These are phyloP conservation scores for Daktulosphaira vitifoliae DNA, from an alignment of 1,140 invertebrate genomes.

Conservation along the genomic window DNA sequence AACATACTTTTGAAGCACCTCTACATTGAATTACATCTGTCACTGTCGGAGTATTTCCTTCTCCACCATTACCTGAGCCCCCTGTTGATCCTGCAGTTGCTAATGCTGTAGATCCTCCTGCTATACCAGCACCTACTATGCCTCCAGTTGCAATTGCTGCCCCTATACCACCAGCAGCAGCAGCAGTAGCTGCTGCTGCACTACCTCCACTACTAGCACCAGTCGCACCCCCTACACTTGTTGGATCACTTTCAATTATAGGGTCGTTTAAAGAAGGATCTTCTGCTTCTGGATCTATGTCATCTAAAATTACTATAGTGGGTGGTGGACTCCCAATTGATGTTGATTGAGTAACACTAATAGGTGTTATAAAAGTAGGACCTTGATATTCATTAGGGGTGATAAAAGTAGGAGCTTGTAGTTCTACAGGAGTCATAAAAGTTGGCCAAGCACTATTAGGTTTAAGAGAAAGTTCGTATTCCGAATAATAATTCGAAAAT, in stretches of 20 bases:
- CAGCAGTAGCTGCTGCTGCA: constrained; percentile 14
- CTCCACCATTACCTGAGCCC: neutral
- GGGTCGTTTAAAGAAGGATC: constrained; percentile 23
- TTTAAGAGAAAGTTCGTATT: neutral
- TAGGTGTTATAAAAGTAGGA: neutral
- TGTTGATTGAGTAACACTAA: constrained; percentile 17
- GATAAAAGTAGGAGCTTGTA: constrained; percentile 1
- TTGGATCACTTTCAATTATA: constrained; percentile 32
- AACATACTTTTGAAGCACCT: constrained; percentile 5
- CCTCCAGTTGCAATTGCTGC: neutral
- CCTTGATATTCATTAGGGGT: constrained; percentile 3
- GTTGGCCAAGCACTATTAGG: neutral
- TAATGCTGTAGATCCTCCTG: neutral
- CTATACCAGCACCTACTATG: neutral
- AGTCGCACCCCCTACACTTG: neutral
- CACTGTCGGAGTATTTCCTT: neutral
- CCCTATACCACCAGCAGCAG: neutral
- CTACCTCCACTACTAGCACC: neutral
- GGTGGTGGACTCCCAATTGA: constrained; percentile 37
- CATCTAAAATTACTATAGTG: constrained; percentile 37
- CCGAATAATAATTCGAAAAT: neutral
- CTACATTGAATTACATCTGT: neutral
- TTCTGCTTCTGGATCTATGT: constrained; percentile 19
- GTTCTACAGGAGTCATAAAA: constrained; percentile 2
- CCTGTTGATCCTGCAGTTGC: neutral